Evolutionary conservation across 23 tunicate genomes (phyloP).

Genomic region (Aplidium turbinatum): DNA sequence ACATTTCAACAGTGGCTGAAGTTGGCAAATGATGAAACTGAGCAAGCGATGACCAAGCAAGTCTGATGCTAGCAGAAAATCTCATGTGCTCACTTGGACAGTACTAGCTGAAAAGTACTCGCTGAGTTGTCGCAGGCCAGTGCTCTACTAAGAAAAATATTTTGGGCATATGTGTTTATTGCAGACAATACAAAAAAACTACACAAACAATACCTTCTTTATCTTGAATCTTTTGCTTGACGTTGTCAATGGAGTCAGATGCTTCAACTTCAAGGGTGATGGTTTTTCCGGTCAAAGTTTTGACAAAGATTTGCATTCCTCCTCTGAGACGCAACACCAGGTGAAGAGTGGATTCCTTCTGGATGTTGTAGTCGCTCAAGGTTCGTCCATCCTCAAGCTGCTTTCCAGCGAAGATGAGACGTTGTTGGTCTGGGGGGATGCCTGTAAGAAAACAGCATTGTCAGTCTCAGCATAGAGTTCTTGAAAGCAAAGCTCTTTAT

Average conservation of each 20-base stretch:
- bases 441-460: no score
- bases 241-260: conserved; percentile 71
- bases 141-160: no score
- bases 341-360: conserved; percentile 77
- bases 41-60: no score
- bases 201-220: conserved; percentile 47
- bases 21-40: no score
- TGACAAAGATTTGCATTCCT: conserved; percentile 73
- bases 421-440: conserved; percentile 74
- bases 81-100: no score
- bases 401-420: conserved; percentile 78
- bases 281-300: conserved; percentile 74
- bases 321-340: conserved; percentile 56
- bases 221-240: conserved; percentile 70
- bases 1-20: no score
- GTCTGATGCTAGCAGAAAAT: no score
- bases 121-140: no score
- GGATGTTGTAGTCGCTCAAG: conserved; percentile 74
- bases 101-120: no score
- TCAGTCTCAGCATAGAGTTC: no score
- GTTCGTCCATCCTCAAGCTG: conserved; percentile 81
- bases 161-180: no score
- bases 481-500: no score
- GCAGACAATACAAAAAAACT: not conserved
- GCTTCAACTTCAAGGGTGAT: conserved; percentile 81